Conservation (phyloP, 1,140 invertebrate species). For the Sipha flava region DNA sequence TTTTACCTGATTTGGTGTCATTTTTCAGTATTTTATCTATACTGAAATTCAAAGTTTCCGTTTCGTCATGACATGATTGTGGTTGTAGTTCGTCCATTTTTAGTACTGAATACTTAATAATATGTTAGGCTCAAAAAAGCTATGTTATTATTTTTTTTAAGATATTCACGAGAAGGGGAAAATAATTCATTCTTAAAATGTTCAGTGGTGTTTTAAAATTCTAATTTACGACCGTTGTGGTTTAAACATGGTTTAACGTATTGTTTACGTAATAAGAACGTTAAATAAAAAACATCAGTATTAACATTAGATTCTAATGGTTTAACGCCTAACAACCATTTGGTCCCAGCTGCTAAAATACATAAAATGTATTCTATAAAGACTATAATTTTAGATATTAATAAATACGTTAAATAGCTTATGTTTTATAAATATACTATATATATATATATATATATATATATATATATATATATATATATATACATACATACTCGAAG, state of each 20-base stretch:
- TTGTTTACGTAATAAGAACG: background rate
- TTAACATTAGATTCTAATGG: background rate
- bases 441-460: background rate
- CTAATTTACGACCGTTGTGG: constrained; percentile 12
- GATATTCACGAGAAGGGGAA: background rate
- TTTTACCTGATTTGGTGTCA: background rate
- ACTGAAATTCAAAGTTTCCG: background rate
- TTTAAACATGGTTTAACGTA: background rate
- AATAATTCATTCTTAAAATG: background rate
- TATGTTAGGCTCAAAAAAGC: too few relatives aligned
- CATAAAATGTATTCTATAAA: background rate
- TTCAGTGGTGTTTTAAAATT: background rate
- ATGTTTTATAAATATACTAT: background rate
- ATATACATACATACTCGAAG: too few relatives aligned
- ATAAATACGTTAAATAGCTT: background rate
- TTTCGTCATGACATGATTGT: background rate
- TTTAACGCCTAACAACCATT: background rate
- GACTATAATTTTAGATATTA: background rate
- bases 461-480: too few relatives aligned
- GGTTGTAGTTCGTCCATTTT: background rate
- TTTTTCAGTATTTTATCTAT: constrained; percentile 11
- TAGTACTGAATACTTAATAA: background rate
- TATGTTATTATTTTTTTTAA: background rate
- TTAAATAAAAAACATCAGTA: background rate
- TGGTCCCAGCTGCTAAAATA: constrained; percentile 13